Conservation (phyloP, 2,113 vertebrate genomes). For the Crotophaga sulcirostris region DNA sequence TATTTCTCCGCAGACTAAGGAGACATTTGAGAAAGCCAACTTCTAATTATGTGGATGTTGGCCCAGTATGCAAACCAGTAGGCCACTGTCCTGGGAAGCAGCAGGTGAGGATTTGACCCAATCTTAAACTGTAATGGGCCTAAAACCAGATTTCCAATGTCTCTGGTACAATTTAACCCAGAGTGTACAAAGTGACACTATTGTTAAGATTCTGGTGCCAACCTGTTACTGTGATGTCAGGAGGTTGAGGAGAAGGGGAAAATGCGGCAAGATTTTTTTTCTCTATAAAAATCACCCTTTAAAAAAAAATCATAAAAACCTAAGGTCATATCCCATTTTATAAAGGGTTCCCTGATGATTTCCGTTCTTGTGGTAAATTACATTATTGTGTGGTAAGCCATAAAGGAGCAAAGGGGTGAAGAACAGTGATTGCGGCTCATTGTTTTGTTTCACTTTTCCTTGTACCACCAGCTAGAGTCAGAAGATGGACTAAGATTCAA, state of each 20-base stretch:
- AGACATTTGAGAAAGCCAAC: neutral
- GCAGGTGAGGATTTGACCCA: neutral
- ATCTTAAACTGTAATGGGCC: neutral
- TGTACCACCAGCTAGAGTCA: neutral
- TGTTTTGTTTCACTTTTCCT: constrained; percentile 2
- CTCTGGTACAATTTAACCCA: neutral
- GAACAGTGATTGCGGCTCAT: constrained; percentile 26
- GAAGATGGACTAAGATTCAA: neutral
- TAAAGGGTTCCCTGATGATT: neutral
- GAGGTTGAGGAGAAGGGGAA: neutral
- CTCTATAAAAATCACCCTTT: neutral
- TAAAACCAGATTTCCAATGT: neutral
- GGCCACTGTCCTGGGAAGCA: neutral
- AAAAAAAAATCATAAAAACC: neutral
- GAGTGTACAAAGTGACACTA: neutral
- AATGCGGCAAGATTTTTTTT: neutral
- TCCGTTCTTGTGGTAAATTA: constrained; percentile 26
- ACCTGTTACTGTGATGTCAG: neutral
- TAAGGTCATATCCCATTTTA: neutral
- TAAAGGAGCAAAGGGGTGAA: constrained; percentile 42
- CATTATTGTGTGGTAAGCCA: constrained; percentile 16
- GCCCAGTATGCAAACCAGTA: neutral
- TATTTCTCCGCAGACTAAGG: neutral
- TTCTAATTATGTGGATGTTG: neutral
- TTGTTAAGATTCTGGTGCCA: neutral